These are phyloP conservation scores for Zoanthus sansibaricus DNA, from an alignment of 92 coral and sea anemone genomes.

Conservation along the genomic window DNA sequence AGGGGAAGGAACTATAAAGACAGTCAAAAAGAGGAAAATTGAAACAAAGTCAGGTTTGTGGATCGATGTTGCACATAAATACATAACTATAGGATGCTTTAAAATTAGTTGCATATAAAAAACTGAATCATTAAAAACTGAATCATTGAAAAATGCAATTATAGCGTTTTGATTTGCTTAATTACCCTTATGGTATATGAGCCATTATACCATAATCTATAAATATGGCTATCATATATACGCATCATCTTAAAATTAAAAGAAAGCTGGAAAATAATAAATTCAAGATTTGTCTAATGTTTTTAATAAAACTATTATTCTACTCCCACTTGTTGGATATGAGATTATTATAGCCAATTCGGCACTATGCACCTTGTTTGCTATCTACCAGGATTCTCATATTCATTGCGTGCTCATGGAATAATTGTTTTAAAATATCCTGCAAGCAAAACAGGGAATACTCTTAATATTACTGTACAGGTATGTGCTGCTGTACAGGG, in stretches of 20 bases:
- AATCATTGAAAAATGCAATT: slow-evolving; percentile 45
- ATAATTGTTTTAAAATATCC: too few relatives aligned
- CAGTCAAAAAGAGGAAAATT: too few relatives aligned
- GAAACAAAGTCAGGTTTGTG: too few relatives aligned
- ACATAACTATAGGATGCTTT: too few relatives aligned
- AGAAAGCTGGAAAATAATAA: slow-evolving; percentile 23
- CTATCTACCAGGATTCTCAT: background rate
- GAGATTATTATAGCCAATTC: background rate
- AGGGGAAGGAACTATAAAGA: too few relatives aligned
- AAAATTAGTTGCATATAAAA: too few relatives aligned
- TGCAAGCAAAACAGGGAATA: too few relatives aligned
- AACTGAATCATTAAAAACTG: background rate
- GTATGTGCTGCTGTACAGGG: too few relatives aligned
- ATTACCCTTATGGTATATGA: slow-evolving; percentile 16
- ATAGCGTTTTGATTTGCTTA: slow-evolving; percentile 35
- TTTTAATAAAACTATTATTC: background rate
- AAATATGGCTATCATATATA: slow-evolving; percentile 35
- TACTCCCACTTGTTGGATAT: background rate
- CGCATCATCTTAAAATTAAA: slow-evolving; percentile 38
- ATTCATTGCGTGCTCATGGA: background rate
- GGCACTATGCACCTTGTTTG: background rate
- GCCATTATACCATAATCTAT: slow-evolving; percentile 36
- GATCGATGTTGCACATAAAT: too few relatives aligned
- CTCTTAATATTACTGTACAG: too few relatives aligned
- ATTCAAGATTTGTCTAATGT: too few relatives aligned